Evolutionary conservation across 2,797 vertebrate species (phyloP), one percentile per base, ranked within the genome.

Genomic region (Acestrorhynchus altus): DNA sequence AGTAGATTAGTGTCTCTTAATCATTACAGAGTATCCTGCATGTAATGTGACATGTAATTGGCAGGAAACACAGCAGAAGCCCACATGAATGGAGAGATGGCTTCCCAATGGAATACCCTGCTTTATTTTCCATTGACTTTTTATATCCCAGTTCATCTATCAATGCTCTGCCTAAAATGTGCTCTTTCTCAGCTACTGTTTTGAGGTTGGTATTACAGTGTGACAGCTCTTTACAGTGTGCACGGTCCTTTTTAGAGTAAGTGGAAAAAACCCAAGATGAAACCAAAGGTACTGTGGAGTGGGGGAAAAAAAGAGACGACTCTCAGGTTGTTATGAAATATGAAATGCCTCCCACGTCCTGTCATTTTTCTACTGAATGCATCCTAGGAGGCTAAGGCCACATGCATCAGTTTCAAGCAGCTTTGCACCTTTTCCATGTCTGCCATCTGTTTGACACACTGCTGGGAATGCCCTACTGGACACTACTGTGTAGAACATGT

Each of bases 361-460:
- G 44, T 78, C 42, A 72, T 16, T 75, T 35, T 35, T 26, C 64
- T 31, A 28, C 76, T 74, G 74, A 72, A 85, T 74, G 72, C 84
- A 74, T 77, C 31, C 31, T 35, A 76, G 74, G 70, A 69, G 76
- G 83, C 83, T 79, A 49, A 31, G 81, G 79, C 85, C 72, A 35
- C 86, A 80, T 82, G 72, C 80, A 52, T 69, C 31, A 8, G 35
- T 44, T 42, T 52, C 22, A 71, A 71, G 24, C 12, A 69, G 20
- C 2, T 52, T 10, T 28, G 18, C 49, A 54, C 49, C 2, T 42
- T 47, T 51, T 44, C 35, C 31, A 42, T 13, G 20, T n/a, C 16
- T 5, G 11, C 26, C 18, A 35, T 35, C 31, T 35, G 31, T 35
- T 35, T 6, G 31, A 6, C 31, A 44, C 47, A 54, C 12, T 51